A percentile compares a stretch with the other conserved stretches of the same genome.
phyloP scores from a whole-genome alignment of 2,888 invertebrate genomes.

The Drosophila prostipennis region DNA sequence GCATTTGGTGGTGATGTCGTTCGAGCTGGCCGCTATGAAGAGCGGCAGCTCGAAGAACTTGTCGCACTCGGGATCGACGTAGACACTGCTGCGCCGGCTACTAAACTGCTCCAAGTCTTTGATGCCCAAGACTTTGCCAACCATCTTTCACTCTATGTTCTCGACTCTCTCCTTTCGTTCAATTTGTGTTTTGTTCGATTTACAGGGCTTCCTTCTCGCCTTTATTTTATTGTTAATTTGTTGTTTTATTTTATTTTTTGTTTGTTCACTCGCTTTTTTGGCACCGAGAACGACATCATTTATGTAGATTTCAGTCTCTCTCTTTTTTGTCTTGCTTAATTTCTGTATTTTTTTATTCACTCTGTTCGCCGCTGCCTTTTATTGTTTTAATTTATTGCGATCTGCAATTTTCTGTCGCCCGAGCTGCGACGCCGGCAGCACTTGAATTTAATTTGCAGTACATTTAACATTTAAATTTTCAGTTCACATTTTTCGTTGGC shows the following conservation, averaged over 20 bases:
- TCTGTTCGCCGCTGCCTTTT: slow-evolving; percentile 49
- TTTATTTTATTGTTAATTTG: slow-evolving; percentile 20
- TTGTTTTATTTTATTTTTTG: slow-evolving; percentile 37
- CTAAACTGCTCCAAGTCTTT: slow-evolving; percentile 83
- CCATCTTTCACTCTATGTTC: slow-evolving; percentile 72
- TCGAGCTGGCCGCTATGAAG: slow-evolving; percentile 83
- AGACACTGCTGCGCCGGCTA: slow-evolving; percentile 84
- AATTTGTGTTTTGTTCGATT: slow-evolving; percentile 25
- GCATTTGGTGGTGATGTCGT: slow-evolving; percentile 83
- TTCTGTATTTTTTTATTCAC: slow-evolving; percentile 27
- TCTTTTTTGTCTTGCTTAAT: slow-evolving; percentile 39
- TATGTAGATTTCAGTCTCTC: slow-evolving; percentile 69
- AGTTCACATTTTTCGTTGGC: slow-evolving; percentile 64
- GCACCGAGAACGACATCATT: slow-evolving; percentile 72
- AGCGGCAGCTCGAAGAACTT: slow-evolving; percentile 84
- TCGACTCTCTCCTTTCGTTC: slow-evolving; percentile 14
- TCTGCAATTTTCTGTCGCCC: slow-evolving; percentile 72
- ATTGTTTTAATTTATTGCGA: slow-evolving; percentile 77
- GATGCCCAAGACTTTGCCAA: slow-evolving; percentile 83
- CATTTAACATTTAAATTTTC: slow-evolving; percentile 75
- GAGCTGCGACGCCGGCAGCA: slow-evolving; percentile 64
- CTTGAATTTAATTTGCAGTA: slow-evolving; percentile 77
- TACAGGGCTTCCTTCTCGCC: slow-evolving; percentile 33
- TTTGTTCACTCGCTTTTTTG: slow-evolving; percentile 64
- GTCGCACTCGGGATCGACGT: slow-evolving; percentile 84